Evolutionary conservation across 2,888 invertebrate genomes (phyloP), one percentile per base, ranked within the genome.

Genomic region (Gari tellinella): DNA sequence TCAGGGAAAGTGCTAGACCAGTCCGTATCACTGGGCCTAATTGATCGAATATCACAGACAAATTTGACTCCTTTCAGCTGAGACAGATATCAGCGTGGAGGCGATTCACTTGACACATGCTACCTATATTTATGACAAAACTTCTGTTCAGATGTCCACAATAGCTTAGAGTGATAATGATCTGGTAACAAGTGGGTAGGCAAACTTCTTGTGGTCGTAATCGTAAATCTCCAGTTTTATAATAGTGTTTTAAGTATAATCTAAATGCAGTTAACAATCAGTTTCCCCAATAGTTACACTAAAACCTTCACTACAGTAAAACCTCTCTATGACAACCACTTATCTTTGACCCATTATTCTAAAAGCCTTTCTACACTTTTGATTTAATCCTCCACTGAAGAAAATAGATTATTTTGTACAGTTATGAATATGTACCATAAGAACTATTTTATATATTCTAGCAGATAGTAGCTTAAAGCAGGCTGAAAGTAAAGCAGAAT

Each of bases 101-200:
- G 21, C 17, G 19, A 48, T 19, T 48, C 12, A 17, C 12, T 19
- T 19, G 48, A 48, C 48, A 48, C 40, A 49, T 57, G 31, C 57
- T 46, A 43, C 37, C 45, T n/a, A 23, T 31, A 46, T 25, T 57
- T 57, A 45, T 31, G 17, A 57, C 26, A 31, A 26, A 46, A 46
- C 14, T 45, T 48, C 19, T 48, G 17, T 31, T 31, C 10, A 31
- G 17, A 48, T 23, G 17, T 19, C 48, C 10, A 48, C 48, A 48
- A 48, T 48, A 48, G 48, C 7, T 17, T 12, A 2, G 48, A 19
- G 19, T 21, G 48, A 48, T 48, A 48, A 48, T 48, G 19, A 48
- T 48, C 48, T 19, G n/a, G 21, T n/a, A 12, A 19, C 17, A 48
- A 19, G 48, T 17, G 48, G 48, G 21, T 21, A 43, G 19, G 14